Evolutionary conservation across 2,113 vertebrate species (phyloP), one percentile per base, ranked within the genome.

Genomic region (Xiphophorus couchianus): DNA sequence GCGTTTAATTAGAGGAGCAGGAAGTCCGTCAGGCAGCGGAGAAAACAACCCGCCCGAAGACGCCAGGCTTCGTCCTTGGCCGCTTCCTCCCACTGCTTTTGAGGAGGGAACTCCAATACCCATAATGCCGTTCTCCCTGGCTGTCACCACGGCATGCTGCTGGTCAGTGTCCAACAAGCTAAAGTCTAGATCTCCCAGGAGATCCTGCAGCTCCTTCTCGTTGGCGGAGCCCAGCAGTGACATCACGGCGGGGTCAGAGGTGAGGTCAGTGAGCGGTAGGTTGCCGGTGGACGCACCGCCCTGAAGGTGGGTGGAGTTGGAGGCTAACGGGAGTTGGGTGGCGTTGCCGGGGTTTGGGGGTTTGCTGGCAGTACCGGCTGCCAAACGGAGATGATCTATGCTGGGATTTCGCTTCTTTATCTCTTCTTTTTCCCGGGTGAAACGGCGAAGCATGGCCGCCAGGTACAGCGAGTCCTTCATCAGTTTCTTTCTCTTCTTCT

Each of bases 401-500:
- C 60, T 91, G 66, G 83, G 84, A 72, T 94, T 95, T 76, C 94
- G 96, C 81, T 95, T 96, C 84, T 90, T 96, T 84, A 97, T 93
- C 65, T 96, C 96, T 89, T 98, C 97, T 88, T 99, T 99, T 91
- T 99, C 98, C 31, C 96, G 96, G 48, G 95, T 95, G 94, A 99
- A 98, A 87, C 98, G 97, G 73, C 95, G 93, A 48, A 99, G 93
- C 97, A 99, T 99, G 90, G 96, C 97, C 48, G 97, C 97, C 86
- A 99, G 88, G 65, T 95, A 96, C 68, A 98, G 90, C 0, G 97
- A 97, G 88, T 99, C 97, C 90, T 98, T 99, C 91, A 97, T 98
- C 58, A 97, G 86, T 84, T 97, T 98, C 93, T 98, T 99, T 62
- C 94, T 90, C 94, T 98, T 99, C 94, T 99, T 99, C 92, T 99